Conservation (phyloP, 2,113 vertebrate genomes). For the Hyla sarda region DNA sequence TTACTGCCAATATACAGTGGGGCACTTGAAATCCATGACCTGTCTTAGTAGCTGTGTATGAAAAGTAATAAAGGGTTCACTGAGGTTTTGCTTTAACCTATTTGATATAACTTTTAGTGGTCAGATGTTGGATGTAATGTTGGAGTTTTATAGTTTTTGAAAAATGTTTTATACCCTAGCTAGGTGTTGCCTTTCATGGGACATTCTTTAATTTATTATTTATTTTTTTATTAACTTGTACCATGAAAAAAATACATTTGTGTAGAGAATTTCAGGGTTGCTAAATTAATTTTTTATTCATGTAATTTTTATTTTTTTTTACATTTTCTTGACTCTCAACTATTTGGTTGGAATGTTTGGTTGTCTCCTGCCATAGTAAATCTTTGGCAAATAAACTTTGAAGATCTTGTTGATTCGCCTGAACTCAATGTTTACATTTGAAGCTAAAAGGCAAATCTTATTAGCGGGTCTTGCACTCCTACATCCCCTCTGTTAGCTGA, state of each 20-base stretch:
- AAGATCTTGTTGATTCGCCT: not conserved
- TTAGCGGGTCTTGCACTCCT: not conserved
- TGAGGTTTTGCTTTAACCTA: too few relatives aligned
- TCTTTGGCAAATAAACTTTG: constrained; percentile 9
- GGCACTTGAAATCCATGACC: too few relatives aligned
- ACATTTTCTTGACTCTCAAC: not conserved
- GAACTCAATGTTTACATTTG: constrained; percentile 27
- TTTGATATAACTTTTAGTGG: not conserved
- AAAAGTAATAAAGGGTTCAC: too few relatives aligned
- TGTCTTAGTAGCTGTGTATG: too few relatives aligned
- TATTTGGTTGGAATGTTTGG: not conserved
- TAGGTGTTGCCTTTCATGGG: not conserved
- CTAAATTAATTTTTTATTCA: not conserved
- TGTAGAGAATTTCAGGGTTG: not conserved
- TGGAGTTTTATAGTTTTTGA: not conserved
- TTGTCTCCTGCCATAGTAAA: constrained; percentile 1
- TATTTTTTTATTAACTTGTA: not conserved
- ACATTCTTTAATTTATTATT: too few relatives aligned
- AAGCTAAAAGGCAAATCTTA: constrained; percentile 7
- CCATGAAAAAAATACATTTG: not conserved
- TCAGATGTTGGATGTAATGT: not conserved
- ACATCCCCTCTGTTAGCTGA: constrained; percentile 12
- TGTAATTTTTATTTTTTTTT: not conserved
- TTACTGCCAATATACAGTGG: too few relatives aligned
- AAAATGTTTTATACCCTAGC: not conserved